Evolutionary conservation across 2,113 vertebrate genomes (phyloP).

Genomic region (Carlito syrichta): DNA sequence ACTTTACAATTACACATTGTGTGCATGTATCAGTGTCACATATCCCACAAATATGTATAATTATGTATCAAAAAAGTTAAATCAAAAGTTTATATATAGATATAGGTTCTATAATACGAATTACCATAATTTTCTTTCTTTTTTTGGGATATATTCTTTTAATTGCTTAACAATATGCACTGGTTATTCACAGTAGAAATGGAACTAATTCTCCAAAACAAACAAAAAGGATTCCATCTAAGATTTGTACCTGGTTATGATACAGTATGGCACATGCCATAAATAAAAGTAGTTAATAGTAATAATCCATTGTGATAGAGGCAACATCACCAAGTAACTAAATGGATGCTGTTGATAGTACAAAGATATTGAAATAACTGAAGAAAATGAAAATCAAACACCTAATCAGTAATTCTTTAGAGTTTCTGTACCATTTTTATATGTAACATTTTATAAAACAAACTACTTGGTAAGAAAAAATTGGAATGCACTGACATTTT

Average conservation of each 20-base stretch:
- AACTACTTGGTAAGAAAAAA: neutral
- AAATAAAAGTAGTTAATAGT: neutral
- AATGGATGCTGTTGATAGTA: neutral
- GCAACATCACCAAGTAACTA: neutral
- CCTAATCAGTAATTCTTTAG: neutral
- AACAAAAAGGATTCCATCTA: neutral
- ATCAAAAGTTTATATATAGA: no score
- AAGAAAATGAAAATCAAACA: neutral
- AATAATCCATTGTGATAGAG: neutral
- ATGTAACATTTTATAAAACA: neutral
- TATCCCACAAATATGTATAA: neutral
- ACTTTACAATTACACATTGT: neutral
- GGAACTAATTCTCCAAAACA: neutral
- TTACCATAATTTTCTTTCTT: no score
- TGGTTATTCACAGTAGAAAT: neutral
- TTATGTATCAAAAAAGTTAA: neutral
- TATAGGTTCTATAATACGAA: no score
- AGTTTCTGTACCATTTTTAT: neutral
- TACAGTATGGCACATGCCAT: neutral
- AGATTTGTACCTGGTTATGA: neutral
- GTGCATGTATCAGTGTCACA: neutral
- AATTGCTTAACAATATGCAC: neutral
- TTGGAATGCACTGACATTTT: neutral
- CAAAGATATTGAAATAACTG: neutral
- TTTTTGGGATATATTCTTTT: neutral